Conservation (phyloP, 2,888 invertebrate species). For the Acholoe squamosa region DNA sequence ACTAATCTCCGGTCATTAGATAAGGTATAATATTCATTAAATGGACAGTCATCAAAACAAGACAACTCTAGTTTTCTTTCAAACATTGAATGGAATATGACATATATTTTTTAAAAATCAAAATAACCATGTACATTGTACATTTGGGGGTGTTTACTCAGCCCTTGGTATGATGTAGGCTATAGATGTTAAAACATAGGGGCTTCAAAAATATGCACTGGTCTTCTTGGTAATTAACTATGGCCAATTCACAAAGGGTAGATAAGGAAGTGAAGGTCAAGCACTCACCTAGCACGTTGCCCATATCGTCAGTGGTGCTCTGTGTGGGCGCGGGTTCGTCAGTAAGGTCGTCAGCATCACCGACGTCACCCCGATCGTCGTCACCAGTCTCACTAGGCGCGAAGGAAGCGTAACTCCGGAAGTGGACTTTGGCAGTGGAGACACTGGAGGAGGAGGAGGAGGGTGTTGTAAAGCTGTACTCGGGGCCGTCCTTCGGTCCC, state of each 20-base stretch:
- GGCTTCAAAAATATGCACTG: no score
- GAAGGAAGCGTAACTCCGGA: constrained; percentile 52
- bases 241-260: neutral
- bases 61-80: no score
- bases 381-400: neutral
- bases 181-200: no score
- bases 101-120: no score
- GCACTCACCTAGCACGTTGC: constrained; percentile 32
- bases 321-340: neutral
- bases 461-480: neutral
- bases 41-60: no score
- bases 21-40: no score
- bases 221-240: no score
- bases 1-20: no score
- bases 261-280: neutral
- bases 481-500: neutral
- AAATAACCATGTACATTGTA: no score
- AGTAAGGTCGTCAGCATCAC: neutral
- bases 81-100: no score
- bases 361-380: neutral
- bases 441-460: neutral
- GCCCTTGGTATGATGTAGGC: no score
- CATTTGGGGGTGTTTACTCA: no score
- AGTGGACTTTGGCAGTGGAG: constrained; percentile 38
- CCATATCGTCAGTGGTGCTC: neutral